Evolutionary conservation across 1,140 invertebrate genomes (phyloP).

Genomic region (Sycophaga agraensis): DNA sequence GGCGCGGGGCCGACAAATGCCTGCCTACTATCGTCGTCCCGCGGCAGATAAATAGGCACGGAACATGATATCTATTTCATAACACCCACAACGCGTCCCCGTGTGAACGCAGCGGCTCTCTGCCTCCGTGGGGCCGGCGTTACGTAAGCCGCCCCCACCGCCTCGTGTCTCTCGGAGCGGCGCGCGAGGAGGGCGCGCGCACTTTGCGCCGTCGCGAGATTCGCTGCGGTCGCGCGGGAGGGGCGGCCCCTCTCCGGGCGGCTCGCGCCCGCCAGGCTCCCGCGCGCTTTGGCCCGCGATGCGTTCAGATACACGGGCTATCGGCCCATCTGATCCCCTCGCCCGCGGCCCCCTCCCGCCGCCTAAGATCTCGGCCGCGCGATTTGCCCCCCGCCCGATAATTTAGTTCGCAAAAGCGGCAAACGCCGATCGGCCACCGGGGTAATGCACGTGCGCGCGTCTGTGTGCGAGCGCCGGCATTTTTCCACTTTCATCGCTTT

Average conservation of each 20-base stretch:
- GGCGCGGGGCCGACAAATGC: too few relatives aligned
- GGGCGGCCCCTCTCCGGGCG: too few relatives aligned
- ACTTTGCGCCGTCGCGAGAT: too few relatives aligned
- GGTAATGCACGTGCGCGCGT: too few relatives aligned
- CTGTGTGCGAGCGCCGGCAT: too few relatives aligned
- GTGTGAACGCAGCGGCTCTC: constrained; percentile 49
- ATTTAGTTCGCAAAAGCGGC: constrained; percentile 17
- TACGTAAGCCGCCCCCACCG: too few relatives aligned
- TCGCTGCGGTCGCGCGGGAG: too few relatives aligned
- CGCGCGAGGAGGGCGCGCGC: too few relatives aligned
- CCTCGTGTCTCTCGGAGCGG: too few relatives aligned
- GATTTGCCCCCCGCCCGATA: constrained; percentile 4
- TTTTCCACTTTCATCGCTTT: constrained; percentile 29
- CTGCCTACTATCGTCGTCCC: constrained; percentile 33
- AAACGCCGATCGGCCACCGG: too few relatives aligned
- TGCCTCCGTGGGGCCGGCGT: constrained; percentile 16
- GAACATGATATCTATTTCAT: constrained; percentile 57
- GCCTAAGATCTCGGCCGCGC: constrained; percentile 20
- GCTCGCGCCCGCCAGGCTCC: too few relatives aligned
- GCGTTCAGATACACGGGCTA: constrained; percentile 22
- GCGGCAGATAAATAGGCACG: constrained; percentile 43
- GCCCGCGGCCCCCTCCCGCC: too few relatives aligned
- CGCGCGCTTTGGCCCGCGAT: constrained; percentile 20
- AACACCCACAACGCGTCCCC: constrained; percentile 54
- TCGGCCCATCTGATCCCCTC: constrained; percentile 21